Evolutionary conservation across 2,113 vertebrate genomes (phyloP).

Genomic region (Anhinga rufa): DNA sequence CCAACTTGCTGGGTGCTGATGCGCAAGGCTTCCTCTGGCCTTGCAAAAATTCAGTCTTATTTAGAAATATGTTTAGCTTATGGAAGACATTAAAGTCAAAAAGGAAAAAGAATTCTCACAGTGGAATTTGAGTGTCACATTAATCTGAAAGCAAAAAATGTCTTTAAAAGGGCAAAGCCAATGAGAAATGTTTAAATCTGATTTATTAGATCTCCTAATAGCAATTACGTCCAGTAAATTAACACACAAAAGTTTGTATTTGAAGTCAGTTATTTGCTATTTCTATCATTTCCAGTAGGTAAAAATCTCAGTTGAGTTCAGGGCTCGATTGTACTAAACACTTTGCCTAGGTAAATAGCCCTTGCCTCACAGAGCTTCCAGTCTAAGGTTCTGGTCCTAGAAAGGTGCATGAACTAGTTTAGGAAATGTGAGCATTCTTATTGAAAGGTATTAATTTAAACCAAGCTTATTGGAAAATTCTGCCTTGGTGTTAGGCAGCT

Average conservation of each 20-base stretch:
- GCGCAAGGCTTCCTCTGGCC: constrained; percentile 62
- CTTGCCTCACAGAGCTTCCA: not conserved
- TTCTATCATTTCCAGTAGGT: not conserved
- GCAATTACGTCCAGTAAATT: constrained; percentile 31
- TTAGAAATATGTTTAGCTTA: constrained; percentile 73
- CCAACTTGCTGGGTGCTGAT: constrained; percentile 47
- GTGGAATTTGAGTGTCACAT: constrained; percentile 51
- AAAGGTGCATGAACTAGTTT: not conserved
- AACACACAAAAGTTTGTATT: constrained; percentile 5
- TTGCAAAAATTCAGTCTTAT: constrained; percentile 66
- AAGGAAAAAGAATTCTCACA: constrained; percentile 13
- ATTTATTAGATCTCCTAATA: constrained; percentile 42
- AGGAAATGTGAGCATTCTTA: not conserved
- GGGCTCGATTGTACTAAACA: not conserved
- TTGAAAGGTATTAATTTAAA: not conserved
- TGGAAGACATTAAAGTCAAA: constrained; percentile 63
- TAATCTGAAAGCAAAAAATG: constrained; percentile 53
- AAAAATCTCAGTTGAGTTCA: not conserved
- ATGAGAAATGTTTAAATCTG: constrained; percentile 24
- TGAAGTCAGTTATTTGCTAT: not conserved
- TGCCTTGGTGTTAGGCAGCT: not conserved
- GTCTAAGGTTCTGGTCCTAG: not conserved
- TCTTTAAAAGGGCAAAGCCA: constrained; percentile 38
- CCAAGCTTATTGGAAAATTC: not conserved
- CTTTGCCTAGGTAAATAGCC: not conserved